phyloP scores from a whole-genome alignment of 1,140 invertebrate genomes.

The Plodia interpunctella region DNA sequence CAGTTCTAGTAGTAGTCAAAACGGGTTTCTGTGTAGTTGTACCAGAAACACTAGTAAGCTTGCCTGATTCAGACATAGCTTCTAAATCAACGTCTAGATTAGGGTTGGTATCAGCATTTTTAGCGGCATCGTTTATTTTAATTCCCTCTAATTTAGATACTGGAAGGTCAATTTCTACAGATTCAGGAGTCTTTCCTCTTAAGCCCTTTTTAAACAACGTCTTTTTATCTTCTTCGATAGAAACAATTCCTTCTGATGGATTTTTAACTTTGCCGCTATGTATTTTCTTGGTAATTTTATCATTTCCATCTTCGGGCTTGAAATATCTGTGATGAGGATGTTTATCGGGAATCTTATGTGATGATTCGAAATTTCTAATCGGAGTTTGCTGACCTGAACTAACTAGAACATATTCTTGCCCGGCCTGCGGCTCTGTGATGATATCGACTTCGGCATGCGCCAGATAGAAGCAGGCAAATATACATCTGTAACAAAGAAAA shows the following conservation, averaged over 20 bases:
- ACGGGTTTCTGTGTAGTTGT: conserved; percentile 72
- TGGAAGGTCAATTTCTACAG: conserved; percentile 69
- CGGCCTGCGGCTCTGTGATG: conserved; percentile 75
- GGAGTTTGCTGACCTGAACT: conserved; percentile 69
- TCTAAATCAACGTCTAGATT: conserved; percentile 69
- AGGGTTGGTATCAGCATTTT: conserved; percentile 60
- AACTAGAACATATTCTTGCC: conserved; percentile 76
- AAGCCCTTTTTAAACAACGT: conserved; percentile 51
- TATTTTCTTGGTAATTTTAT: conserved; percentile 55
- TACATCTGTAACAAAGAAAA: conserved; percentile 69
- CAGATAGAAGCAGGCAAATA: conserved; percentile 49
- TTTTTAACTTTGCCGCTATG: conserved; percentile 53
- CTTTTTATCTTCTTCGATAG: conserved; percentile 72
- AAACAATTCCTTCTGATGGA: conserved; percentile 62
- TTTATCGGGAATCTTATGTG: conserved; percentile 73
- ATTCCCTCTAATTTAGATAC: conserved; percentile 71
- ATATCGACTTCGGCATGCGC: conserved; percentile 68
- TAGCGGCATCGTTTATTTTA: conserved; percentile 60
- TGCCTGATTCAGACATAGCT: conserved; percentile 71
- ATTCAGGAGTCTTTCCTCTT: conserved; percentile 59
- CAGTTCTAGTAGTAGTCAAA: conserved; percentile 57
- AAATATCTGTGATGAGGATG: conserved; percentile 52
- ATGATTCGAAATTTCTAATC: conserved; percentile 65
- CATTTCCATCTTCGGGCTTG: conserved; percentile 46
- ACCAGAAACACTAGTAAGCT: conserved; percentile 48